Evolutionary conservation across 2,113 vertebrate species (phyloP), one percentile per base, ranked within the genome.

Genomic region (Rhadina sibilatrix): DNA sequence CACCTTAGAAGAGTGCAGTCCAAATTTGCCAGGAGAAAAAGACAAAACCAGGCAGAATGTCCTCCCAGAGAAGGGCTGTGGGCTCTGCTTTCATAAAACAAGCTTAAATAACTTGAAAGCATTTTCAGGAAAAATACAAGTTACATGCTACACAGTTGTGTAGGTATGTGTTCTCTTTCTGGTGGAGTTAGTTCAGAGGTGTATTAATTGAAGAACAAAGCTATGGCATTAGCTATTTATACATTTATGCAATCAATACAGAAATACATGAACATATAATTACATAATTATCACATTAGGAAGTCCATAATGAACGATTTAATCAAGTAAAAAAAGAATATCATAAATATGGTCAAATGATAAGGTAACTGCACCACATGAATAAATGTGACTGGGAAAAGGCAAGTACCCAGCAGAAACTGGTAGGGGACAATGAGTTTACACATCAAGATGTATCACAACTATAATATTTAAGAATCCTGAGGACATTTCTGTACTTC

Each of bases 31-130:
- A 87, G 80, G 59, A 90, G 89, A 6, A 19, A 92, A 63, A 65
- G 19, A 18, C 12, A 27, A 91, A 63, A 63, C 35, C 75, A 89
- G 4, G 12, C 3, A 96, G 83, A 92, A 89, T 75, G 60, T 66
- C 91, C 65, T 93, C 84, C n/a, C 89, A 92, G 79, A 84, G 88
- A 94, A 81, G 80, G 74, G 64, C 78, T 96, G 15, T 76, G 61
- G 68, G 83, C 65, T 81, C 63, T 33, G 28, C 63, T 74, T 75
- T 71, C 69, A 57, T 42, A 6, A 89, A 96, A 95, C 80, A 92
- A 96, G 47, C 63, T 96, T 81, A 89, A 96, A 93, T 78, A 88
- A 87, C 91, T 92, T 90, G 87, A 93, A 93, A 96, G 91, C 87
- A 87, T 83, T 63, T 44, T 35, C 70, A 94, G 77, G 69, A 96